Evolutionary conservation across 1,140 invertebrate species (phyloP), one percentile per base, ranked within the genome.

Genomic region (Ceratina japonica): DNA sequence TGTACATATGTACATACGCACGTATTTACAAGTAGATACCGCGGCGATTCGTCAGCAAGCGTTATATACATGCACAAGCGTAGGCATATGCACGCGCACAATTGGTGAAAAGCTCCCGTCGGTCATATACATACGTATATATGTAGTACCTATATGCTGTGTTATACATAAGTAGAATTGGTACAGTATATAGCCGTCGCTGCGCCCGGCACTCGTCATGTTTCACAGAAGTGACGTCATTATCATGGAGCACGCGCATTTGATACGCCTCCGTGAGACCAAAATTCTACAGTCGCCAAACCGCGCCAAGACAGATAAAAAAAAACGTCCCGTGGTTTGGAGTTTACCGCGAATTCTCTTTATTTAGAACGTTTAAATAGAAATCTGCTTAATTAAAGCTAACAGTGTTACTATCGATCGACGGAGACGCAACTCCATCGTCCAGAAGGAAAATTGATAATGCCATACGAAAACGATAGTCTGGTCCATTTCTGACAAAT

Each of bases 401-500:
- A 10, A 44, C 37, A 44, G 37, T 44, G 5, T 44, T 44, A 44
- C 37, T 44, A 7, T 44, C 10, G 37, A 44, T 44, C 37, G 5
- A 10, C 10, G 58, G 7, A 70, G 27, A 31, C 10, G 13, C 12
- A 44, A 22, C 7, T 16, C 3, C 27, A 31, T 31, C 27, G 37
- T 5, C 7, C n/a, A 20, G 20, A 24, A 37, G 0, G 10, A 63
- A 52, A 16, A 59, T 10, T 12, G 15, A 65, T 74, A 54, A 12
- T 65, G 83, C 37, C 64, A 79, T 0, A 44, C 37, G 37, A 44
- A n/a, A 13, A 56, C n/a, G 16, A n/a, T 56, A 80, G 70, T 37
- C 78, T 85, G 84, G 85, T 83, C 83, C 75, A 85, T 64, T 82
- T 85, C 63, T 75, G 68, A 16, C 54, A 52, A 56, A 44, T 44